These are phyloP conservation scores for Drosophila tropicalis DNA, from an alignment of 1,140 invertebrate genomes.

Conservation along the genomic window DNA sequence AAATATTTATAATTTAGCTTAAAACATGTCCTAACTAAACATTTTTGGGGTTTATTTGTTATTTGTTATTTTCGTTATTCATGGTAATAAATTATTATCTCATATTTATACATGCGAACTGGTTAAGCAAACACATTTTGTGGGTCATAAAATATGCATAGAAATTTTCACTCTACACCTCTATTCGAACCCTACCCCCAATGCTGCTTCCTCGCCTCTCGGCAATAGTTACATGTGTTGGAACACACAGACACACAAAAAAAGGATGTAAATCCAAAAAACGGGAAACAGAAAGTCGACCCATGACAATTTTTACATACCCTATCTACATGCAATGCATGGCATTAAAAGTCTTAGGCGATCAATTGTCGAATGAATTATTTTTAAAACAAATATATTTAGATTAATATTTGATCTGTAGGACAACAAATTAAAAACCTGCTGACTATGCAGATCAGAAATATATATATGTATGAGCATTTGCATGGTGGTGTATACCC, in stretches of 20 bases:
- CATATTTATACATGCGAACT: conserved; percentile 18
- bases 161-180: conserved; percentile 21
- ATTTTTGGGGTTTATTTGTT: neutral
- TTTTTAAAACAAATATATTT: no score
- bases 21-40: neutral
- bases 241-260: no score
- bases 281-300: neutral
- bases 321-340: no score
- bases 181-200: neutral
- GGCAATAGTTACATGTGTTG: conserved; percentile 37
- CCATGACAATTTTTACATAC: no score
- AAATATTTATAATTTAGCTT: neutral
- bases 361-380: no score
- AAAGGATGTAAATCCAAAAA: conserved; percentile 1
- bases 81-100: conserved; percentile 38
- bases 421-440: no score
- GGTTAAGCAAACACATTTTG: conserved; percentile 12
- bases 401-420: no score
- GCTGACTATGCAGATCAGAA: no score
- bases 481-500: neutral
- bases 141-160: conserved; percentile 55
- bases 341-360: no score
- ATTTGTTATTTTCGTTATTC: conserved; percentile 9
- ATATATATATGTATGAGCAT: no score
- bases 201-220: neutral